Evolutionary conservation across 2,797 vertebrate genomes (phyloP), one percentile per base, ranked within the genome.

Genomic region (Iguana delicatissima): DNA sequence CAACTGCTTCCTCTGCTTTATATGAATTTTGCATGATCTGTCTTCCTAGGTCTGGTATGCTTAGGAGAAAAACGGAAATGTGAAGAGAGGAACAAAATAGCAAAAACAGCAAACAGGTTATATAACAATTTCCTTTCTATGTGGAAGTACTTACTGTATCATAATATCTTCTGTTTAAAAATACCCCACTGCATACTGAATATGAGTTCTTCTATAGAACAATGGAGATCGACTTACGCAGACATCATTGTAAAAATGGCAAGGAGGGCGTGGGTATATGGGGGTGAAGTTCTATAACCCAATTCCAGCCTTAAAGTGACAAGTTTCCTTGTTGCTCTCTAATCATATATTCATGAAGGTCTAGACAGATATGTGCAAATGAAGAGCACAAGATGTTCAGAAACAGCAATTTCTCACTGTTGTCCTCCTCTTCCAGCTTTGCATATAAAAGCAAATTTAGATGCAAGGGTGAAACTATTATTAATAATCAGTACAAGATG

Each of bases 331-430:
- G 84, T 46, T 93, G 86, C 42, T 80, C 13, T 72, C 80, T 86
- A 20, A 59, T 92, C 38, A 89, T 77, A 89, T 81, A 90, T 92
- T 92, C 93, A 91, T 50, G 73, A 93, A 88, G 90, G 93, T 87
- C 89, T 93, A 93, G 87, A 84, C 80, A 92, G 86, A 64, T 59
- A 50, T 76, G 93, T 91, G 92, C 90, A 94, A 93, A 95, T 91
- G 90, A 93, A 87, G 90, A 93, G 93, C 93, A 95, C 95, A 95
- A 95, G 93, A 96, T 96, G 93, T 95, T 96, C 93, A 94, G 94
- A 95, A 94, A 92, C 91, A 89, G 88, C 90, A 94, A 89, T 92
- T 95, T 96, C 92, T 94, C 93, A 93, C 82, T 16, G 67, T 52
- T 29, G 32, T 9, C 1, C 84, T 80, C 93, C 84, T 92, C 84